Evolutionary conservation across 2,113 vertebrate species (phyloP).

Genomic region (Salvator merianae): DNA sequence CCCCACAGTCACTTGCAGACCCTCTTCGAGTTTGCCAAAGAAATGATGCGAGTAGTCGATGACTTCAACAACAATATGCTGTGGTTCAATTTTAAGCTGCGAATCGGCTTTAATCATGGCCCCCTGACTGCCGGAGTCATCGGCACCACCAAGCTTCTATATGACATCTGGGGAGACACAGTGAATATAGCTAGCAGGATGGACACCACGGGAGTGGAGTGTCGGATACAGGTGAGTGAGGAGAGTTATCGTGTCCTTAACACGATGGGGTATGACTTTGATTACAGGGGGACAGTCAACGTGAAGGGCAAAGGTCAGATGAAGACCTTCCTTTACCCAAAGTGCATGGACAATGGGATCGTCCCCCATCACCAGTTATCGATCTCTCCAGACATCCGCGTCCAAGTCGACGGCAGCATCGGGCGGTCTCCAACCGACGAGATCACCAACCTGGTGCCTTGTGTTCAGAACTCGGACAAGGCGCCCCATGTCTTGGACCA

Average conservation of each 20-base stretch:
- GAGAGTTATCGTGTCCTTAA: slow-evolving; percentile 91
- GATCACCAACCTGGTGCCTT: slow-evolving; percentile 88
- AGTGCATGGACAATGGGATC: slow-evolving; percentile 83
- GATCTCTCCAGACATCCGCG: slow-evolving; percentile 94
- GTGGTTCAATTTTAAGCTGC: slow-evolving; percentile 96
- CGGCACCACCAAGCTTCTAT: slow-evolving; percentile 96
- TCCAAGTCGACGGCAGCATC: slow-evolving; percentile 97
- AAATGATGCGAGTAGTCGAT: slow-evolving; percentile 97
- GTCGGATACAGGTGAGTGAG: slow-evolving; percentile 96
- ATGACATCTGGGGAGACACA: slow-evolving; percentile 98
- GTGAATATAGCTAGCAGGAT: slow-evolving; percentile 99
- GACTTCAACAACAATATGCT: slow-evolving; percentile 99
- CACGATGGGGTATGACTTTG: slow-evolving; percentile 94
- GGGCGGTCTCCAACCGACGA: slow-evolving; percentile 97
- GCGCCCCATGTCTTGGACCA: slow-evolving; percentile 58
- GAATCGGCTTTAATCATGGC: slow-evolving; percentile 96
- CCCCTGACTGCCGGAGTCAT: slow-evolving; percentile 96
- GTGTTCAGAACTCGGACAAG: slow-evolving; percentile 72
- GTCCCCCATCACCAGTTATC: slow-evolving; percentile 85
- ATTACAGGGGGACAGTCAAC: slow-evolving; percentile 97
- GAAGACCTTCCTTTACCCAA: slow-evolving; percentile 98
- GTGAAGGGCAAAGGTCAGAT: slow-evolving; percentile 99
- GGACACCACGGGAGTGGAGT: slow-evolving; percentile 97
- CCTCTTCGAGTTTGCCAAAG: slow-evolving; percentile 96
- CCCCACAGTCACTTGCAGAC: slow-evolving; percentile 88